Base-by-base conservation (phyloP, 2,113 vertebrate species). In the Siniperca knerii region DNA sequence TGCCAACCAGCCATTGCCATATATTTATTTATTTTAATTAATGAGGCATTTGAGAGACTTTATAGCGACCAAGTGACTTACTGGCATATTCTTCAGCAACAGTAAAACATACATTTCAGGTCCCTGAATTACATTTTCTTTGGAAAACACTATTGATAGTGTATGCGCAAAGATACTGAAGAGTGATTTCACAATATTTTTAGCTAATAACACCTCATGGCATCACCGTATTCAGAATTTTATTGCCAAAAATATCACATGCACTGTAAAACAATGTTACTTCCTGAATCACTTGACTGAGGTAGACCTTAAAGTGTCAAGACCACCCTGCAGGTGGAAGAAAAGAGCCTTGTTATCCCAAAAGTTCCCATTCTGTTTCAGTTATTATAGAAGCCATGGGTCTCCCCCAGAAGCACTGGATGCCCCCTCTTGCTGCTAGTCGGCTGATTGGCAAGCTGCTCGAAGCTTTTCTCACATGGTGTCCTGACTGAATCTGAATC, bases 381-480 rank as follows among this genome's bases (percentile, higher is more conserved):
- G 87, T 91, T 89, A 93, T 93, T 93, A 91, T 71, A 82, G 79
- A 83, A 86, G 78, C 87, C 85, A 82, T 76, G 61, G 88, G 86
- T 89, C 83, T 84, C 82, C 86, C 83, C 48, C 71, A 75, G 75
- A 86, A 87, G 82, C 21, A 46, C 90, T 65, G 76, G 90, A 90
- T 91, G 90, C 87, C 84, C 75, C 82, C 68, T 91, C 84, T 87
- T 62, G 71, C 88, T 90, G 86, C 79, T 85, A 69, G 85, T 66
- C 42, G 21, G 54, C 90, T 94, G 93, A 94, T 94, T 95, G 93
- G 90, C 52, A 60, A 82, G 61, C 87, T 65, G 81, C 85, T 91
- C 67, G 9, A 79, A 77, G 79, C 86, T 48, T 82, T 82, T 83
- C 92, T 89, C 90, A 86, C 92, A 87, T 83, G 81, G 89, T 81